These are phyloP conservation scores for Drosophila crucigera DNA, from an alignment of 2,888 invertebrate genomes.

Conservation along the genomic window DNA sequence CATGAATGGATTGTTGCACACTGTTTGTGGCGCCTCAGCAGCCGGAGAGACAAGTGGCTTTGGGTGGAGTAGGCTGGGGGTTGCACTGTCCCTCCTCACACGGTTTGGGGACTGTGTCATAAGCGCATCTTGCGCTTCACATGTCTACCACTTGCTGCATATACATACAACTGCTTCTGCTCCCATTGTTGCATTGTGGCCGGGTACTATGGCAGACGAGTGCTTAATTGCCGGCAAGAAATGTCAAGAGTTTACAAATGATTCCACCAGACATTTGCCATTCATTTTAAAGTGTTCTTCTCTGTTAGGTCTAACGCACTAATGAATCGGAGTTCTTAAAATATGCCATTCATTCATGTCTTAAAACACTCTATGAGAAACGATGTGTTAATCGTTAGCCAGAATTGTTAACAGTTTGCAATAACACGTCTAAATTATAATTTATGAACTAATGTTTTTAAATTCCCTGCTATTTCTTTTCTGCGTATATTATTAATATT, in stretches of 20 bases:
- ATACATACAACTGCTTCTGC: slow-evolving; percentile 1
- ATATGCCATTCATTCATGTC: background rate
- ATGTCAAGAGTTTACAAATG: slow-evolving; percentile 45
- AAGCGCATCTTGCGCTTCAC: slow-evolving; percentile 28
- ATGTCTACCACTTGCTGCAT: background rate
- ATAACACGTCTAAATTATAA: background rate
- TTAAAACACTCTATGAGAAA: background rate
- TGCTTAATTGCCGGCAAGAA: slow-evolving; percentile 57
- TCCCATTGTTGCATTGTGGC: slow-evolving; percentile 45
- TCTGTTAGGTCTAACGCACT: background rate
- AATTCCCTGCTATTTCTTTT: background rate
- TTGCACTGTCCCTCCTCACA: background rate
- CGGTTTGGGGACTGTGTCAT: slow-evolving; percentile 49
- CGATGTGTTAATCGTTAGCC: background rate
- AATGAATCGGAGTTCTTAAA: background rate
- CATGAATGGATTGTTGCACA: slow-evolving; percentile 65
- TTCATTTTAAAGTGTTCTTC: slow-evolving; percentile 1
- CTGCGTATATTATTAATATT: background rate
- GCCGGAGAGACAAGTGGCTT: slow-evolving; percentile 31
- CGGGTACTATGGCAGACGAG: slow-evolving; percentile 43
- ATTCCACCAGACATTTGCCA: slow-evolving; percentile 20
- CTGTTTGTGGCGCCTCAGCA: slow-evolving; percentile 66
- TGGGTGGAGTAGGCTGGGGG: background rate
- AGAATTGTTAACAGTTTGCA: background rate
- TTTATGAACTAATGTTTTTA: background rate